Conservation (phyloP, 2,797 vertebrate genomes). For the Alectoris magna region DNA sequence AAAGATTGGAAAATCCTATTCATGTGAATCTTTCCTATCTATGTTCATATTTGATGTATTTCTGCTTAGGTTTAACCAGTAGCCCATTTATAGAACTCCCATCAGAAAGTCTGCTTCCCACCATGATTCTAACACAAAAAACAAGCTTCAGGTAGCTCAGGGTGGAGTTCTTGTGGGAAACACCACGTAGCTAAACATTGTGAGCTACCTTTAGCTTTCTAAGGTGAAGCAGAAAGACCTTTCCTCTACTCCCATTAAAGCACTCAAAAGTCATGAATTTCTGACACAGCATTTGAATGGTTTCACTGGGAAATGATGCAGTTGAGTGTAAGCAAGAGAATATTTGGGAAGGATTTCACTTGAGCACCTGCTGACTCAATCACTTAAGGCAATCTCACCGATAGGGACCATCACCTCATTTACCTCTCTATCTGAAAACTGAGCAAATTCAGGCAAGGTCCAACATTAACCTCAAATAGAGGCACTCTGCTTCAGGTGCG, state of each 20-base stretch:
- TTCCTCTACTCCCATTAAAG: background rate
- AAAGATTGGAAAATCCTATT: slow-evolving; percentile 12
- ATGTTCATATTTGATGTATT: background rate
- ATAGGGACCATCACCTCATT: background rate
- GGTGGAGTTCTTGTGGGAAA: background rate
- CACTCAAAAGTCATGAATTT: background rate
- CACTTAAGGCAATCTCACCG: background rate
- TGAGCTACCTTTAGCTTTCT: background rate
- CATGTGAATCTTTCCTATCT: background rate
- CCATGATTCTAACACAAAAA: background rate
- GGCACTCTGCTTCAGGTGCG: background rate
- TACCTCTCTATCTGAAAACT: background rate
- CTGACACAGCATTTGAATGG: background rate
- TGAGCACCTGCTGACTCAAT: background rate
- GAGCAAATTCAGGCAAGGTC: background rate
- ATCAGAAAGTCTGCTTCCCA: background rate
- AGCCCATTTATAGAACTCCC: background rate
- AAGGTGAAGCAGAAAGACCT: background rate
- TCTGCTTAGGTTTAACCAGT: background rate
- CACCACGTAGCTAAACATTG: accelerated
- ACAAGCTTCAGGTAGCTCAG: background rate
- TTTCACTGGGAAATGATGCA: background rate
- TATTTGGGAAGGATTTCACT: background rate
- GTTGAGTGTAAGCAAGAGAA: background rate
- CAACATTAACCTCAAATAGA: background rate